Conservation (phyloP, 2,113 vertebrate species). For the Platichthys flesus region DNA sequence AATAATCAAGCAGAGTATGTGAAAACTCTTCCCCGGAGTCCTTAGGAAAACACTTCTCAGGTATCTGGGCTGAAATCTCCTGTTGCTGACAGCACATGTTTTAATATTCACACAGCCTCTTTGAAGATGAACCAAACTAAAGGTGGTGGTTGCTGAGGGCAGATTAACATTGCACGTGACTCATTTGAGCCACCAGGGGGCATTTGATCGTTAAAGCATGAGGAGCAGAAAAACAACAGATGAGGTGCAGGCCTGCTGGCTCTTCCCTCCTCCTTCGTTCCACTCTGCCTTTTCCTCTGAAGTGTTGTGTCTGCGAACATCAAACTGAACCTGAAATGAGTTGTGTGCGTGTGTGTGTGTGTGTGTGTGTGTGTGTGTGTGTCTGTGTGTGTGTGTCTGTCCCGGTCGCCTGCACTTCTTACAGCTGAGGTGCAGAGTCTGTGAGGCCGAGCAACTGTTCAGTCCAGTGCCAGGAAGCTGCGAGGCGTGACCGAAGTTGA, state of each 20-base stretch:
- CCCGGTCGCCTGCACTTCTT: not conserved
- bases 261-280: slow-evolving; percentile 35
- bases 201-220: slow-evolving; percentile 66
- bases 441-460: no score
- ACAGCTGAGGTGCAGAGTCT: not conserved
- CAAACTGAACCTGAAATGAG: not conserved
- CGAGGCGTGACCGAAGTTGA: slow-evolving; percentile 20
- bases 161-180: slow-evolving; percentile 15
- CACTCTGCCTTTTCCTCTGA: slow-evolving; percentile 31
- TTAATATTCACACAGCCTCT: not conserved
- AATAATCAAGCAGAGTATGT: not conserved
- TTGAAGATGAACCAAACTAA: slow-evolving; percentile 6
- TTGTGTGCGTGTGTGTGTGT: no score
- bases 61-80: not conserved
- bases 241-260: slow-evolving; percentile 47
- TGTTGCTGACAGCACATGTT: not conserved
- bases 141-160: not conserved
- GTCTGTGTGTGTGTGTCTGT: no score
- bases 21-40: no score
- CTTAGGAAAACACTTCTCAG: not conserved
- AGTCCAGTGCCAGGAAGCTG: slow-evolving; percentile 21
- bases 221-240: slow-evolving; percentile 43
- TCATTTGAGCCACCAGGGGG: slow-evolving; percentile 65
- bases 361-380: no score
- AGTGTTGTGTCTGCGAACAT: slow-evolving; percentile 46